Evolutionary conservation across 1,140 invertebrate genomes (phyloP).

Genomic region (Papilio helenus): DNA sequence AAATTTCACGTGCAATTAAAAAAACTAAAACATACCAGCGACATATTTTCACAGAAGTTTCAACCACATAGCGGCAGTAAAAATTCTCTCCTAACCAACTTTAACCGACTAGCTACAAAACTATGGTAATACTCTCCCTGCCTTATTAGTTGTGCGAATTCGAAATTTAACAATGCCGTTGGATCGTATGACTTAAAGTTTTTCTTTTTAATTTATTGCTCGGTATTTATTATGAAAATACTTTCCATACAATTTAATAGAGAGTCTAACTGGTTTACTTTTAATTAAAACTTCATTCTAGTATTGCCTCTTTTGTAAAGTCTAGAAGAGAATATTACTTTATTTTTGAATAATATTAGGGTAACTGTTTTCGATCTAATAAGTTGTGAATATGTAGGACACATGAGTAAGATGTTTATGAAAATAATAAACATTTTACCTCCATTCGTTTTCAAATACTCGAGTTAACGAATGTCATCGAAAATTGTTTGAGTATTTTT

Average conservation of each 20-base stretch:
- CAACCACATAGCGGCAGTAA: neutral
- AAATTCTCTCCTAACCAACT: conserved; percentile 2
- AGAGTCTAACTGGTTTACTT: neutral
- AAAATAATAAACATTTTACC: neutral
- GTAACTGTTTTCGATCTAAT: neutral
- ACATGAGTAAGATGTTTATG: neutral
- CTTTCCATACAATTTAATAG: neutral
- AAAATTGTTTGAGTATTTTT: conserved; percentile 6
- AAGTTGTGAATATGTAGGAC: neutral
- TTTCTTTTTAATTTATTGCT: conserved; percentile 12
- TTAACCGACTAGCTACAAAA: neutral
- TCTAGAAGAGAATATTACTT: neutral
- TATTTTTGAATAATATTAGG: neutral
- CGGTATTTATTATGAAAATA: conserved; percentile 7
- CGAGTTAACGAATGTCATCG: conserved; percentile 16
- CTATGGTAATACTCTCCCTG: neutral
- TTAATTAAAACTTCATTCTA: no score
- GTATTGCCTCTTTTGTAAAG: neutral
- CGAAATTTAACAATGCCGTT: neutral
- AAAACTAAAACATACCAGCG: neutral
- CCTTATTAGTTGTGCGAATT: conserved; percentile 21
- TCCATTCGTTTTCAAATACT: conserved; percentile 11
- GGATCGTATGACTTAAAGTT: conserved; percentile 9
- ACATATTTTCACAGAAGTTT: conserved; percentile 15
- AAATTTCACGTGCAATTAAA: conserved; percentile 16